These are phyloP conservation scores for Ophion slaviceki DNA, from an alignment of 2,888 invertebrate genomes.

Conservation along the genomic window DNA sequence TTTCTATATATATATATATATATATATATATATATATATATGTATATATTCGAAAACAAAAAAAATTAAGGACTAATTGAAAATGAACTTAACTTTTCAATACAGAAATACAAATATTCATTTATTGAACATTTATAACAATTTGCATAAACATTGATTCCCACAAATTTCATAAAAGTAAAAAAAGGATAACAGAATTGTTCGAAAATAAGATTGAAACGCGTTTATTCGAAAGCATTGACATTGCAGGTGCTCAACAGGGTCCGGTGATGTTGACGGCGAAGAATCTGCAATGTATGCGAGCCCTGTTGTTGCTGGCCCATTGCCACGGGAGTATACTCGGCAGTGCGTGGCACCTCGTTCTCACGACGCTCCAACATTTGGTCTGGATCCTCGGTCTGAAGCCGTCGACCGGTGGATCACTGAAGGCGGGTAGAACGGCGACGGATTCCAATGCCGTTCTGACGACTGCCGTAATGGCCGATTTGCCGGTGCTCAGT, in stretches of 20 bases:
- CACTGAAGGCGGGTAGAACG: conserved; percentile 93
- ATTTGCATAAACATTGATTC: neutral
- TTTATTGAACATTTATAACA: neutral
- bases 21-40: too few relatives aligned
- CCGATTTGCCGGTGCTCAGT: conserved; percentile 95
- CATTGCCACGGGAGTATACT: conserved; percentile 96
- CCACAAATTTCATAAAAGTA: neutral
- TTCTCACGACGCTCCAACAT: conserved; percentile 96
- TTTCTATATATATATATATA: neutral
- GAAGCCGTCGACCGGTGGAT: conserved; percentile 97
- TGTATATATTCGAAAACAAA: too few relatives aligned
- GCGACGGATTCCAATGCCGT: conserved; percentile 93
- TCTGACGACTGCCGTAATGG: conserved; percentile 98
- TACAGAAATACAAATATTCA: neutral
- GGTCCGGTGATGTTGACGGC: conserved; percentile 98
- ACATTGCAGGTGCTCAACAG: conserved; percentile 88
- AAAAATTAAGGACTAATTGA: neutral
- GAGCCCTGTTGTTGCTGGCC: conserved; percentile 94
- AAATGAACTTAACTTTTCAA: neutral
- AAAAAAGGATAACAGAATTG: neutral
- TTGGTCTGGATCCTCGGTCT: conserved; percentile 97
- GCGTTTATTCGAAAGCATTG: neutral
- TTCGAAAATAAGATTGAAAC: conserved; percentile 2
- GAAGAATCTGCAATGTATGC: conserved; percentile 98
- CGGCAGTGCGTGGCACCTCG: conserved; percentile 97